These are phyloP conservation scores for Arbacia lixula DNA, from an alignment of 53 echinoderm and acorn worm genomes.

Conservation along the genomic window DNA sequence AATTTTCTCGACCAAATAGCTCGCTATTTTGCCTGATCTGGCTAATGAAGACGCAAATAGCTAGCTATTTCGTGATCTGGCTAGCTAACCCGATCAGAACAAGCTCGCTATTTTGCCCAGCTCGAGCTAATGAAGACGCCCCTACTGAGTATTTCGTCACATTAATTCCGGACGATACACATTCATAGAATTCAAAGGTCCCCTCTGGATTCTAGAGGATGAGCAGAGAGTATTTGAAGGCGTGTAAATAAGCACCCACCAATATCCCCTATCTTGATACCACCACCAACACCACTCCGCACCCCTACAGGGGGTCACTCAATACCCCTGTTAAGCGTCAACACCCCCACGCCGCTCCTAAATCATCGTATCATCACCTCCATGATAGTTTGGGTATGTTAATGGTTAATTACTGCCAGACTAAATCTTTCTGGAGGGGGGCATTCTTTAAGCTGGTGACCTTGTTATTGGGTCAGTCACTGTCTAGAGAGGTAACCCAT, in stretches of 20 bases:
- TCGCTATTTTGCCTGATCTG: too few relatives aligned
- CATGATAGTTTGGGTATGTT: slow-evolving; percentile 27
- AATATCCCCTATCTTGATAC: not conserved
- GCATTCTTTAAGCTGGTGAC: not conserved
- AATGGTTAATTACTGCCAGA: slow-evolving; percentile 38
- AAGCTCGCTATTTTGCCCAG: too few relatives aligned
- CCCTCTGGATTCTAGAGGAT: too few relatives aligned
- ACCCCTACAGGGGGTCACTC: slow-evolving; percentile 6
- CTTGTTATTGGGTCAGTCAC: not conserved
- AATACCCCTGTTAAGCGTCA: slow-evolving; percentile 11
- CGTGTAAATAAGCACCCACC: slow-evolving; percentile 50
- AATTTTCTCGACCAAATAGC: too few relatives aligned
- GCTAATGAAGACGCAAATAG: too few relatives aligned
- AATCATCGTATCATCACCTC: not conserved
- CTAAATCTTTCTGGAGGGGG: not conserved
- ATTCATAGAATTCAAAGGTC: too few relatives aligned
- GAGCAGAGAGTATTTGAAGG: slow-evolving; percentile 9
- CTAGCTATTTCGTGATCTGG: too few relatives aligned
- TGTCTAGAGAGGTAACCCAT: too few relatives aligned
- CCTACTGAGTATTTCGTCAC: too few relatives aligned
- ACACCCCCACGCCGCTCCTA: not conserved
- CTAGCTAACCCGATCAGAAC: too few relatives aligned
- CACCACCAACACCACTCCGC: not conserved
- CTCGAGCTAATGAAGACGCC: too few relatives aligned
- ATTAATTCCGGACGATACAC: too few relatives aligned